Evolutionary conservation across 2,113 vertebrate genomes (phyloP), one percentile per base, ranked within the genome.

Genomic region (Heterocephalus glaber): DNA sequence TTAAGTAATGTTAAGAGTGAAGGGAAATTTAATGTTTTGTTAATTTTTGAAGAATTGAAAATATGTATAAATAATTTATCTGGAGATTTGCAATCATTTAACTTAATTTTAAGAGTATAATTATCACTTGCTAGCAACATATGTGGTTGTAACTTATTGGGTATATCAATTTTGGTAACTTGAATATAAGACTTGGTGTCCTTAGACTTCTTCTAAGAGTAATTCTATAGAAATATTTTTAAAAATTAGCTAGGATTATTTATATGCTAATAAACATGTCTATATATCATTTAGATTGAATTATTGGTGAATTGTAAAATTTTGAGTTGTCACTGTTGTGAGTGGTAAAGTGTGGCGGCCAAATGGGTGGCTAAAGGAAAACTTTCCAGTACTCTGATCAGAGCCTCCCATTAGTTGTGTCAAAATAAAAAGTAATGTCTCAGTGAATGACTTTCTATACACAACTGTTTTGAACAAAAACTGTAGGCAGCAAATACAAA

Each of bases 11-110:
- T 56, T 56, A 88, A 22, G 82, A 58, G 19, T 94, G 79, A 90
- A n/a, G n/a, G 54, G 82, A 93, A 90, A 77, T 86, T 33, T 93
- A 9, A 68, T 74, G 33, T 72, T 79, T 92, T 85, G 41, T 84
- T 92, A 94, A 82, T 61, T 80, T 92, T 72, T 83, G 33, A 90
- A 65, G 7, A 72, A 68, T 61, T 93, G 16, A 86, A 95, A 93
- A 89, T 70, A 66, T 41, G 79, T 94, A 90, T 72, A 77, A 61
- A 49, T 81, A 92, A 56, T n/a, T 92, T 95, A 85, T n/a, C 89
- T 26, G 12, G 70, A 60, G 16, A 72, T 72, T 88, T 95, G 1
- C 33, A 95, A 12, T 72, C 61, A 35, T 9, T 41, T 90, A 81
- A 35, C 47, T 90, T 77, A 17, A 58, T 76, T 95, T 88, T 60